These are phyloP conservation scores for Minunthozetes semirufus DNA, from an alignment of 2,888 invertebrate genomes.

Conservation along the genomic window DNA sequence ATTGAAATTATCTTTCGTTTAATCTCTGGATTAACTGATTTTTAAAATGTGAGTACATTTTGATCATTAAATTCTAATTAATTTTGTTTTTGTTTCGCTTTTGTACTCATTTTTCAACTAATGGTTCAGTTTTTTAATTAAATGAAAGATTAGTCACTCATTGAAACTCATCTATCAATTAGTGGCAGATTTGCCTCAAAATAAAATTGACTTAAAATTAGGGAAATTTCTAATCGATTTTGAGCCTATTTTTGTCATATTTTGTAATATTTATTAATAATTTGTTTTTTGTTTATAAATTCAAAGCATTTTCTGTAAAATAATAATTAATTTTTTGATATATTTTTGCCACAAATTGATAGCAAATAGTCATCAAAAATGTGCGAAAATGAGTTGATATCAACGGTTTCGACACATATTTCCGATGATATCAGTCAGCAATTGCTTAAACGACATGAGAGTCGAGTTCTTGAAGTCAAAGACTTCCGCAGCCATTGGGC, in stretches of 20 bases:
- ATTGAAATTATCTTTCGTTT: neutral
- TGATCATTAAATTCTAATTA: neutral
- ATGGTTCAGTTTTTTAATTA: neutral
- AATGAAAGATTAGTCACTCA: neutral
- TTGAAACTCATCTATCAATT: neutral
- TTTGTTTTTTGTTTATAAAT: neutral
- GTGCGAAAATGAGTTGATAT: slow-evolving; percentile 17
- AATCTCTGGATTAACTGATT: neutral
- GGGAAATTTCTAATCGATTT: neutral
- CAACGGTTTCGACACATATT: neutral
- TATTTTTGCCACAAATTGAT: neutral
- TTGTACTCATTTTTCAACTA: neutral
- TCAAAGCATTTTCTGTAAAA: neutral
- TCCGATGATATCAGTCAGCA: slow-evolving; percentile 22
- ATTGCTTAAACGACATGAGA: slow-evolving; percentile 40
- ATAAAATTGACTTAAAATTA: neutral
- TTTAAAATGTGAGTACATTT: neutral
- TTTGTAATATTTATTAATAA: neutral
- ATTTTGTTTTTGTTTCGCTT: neutral
- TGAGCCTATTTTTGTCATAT: neutral
- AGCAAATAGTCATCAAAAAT: neutral
- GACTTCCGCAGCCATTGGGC: slow-evolving; percentile 67
- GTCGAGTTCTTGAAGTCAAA: slow-evolving; percentile 34
- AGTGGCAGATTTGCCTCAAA: neutral
- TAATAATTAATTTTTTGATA: neutral